Evolutionary conservation across 2,113 vertebrate species (phyloP).

Genomic region (Catharus bicknelli): DNA sequence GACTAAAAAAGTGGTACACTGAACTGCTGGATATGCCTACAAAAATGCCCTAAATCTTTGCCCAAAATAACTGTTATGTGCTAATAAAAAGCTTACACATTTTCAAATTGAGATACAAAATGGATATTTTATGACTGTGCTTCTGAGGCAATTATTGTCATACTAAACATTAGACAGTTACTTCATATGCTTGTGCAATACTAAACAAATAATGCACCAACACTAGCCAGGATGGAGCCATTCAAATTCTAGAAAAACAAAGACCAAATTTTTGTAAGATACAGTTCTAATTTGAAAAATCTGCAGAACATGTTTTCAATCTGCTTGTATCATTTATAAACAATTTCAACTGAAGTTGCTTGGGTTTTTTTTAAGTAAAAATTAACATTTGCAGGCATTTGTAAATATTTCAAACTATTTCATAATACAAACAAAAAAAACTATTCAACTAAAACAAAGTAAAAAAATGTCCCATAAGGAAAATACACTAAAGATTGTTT

Average conservation of each 20-base stretch:
- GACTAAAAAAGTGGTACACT: neutral
- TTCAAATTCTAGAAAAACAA: neutral
- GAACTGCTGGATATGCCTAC: neutral
- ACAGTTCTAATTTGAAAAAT: conserved; percentile 13
- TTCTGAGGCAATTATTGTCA: neutral
- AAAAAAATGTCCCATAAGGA: neutral
- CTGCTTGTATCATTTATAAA: neutral
- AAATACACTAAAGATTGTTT: neutral
- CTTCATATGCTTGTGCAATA: neutral
- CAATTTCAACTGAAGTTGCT: neutral
- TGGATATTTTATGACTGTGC: neutral
- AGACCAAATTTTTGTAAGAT: neutral
- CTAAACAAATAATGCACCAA: neutral
- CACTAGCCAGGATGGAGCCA: neutral
- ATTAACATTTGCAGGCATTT: neutral
- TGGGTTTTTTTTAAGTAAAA: neutral
- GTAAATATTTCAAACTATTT: neutral
- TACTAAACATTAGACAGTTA: neutral
- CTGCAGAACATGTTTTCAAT: neutral
- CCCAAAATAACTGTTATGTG: neutral
- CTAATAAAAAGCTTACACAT: neutral
- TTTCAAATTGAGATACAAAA: neutral
- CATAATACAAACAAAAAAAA: neutral
- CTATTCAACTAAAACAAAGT: neutral
- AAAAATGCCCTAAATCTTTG: neutral